Conservation (phyloP, 2,797 vertebrate genomes). For the Fringilla coelebs region DNA sequence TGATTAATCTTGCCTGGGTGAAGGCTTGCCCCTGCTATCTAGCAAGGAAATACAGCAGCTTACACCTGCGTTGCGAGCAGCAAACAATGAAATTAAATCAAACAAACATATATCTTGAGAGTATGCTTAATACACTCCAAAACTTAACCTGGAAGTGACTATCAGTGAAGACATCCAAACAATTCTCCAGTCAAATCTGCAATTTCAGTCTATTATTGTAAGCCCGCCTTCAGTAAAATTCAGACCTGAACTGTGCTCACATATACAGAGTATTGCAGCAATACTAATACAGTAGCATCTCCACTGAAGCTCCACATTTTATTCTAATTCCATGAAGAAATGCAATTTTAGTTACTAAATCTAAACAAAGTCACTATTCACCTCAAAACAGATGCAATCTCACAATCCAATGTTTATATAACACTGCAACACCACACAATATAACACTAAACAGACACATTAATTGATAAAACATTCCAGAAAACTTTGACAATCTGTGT, state of each 20-base stretch:
- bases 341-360: neutral
- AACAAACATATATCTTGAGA: neutral
- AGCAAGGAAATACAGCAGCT: neutral
- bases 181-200: neutral
- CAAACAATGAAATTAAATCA: neutral
- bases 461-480: neutral
- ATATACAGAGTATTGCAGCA: neutral
- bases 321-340: neutral
- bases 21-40: neutral
- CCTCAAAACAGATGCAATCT: neutral
- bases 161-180: neutral
- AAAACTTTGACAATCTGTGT: neutral
- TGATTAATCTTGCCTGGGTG: neutral
- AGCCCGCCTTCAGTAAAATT: neutral
- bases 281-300: neutral
- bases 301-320: neutral
- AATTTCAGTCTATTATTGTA: neutral
- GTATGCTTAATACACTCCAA: neutral
- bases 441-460: neutral
- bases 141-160: neutral
- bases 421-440: neutral
- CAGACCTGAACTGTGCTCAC: neutral
- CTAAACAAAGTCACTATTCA: neutral
- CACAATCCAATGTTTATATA: neutral
- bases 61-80: rapidly evolving